These are phyloP conservation scores for Sinopyrophorus schimmeli DNA, from an alignment of 2,888 invertebrate genomes.

Conservation along the genomic window DNA sequence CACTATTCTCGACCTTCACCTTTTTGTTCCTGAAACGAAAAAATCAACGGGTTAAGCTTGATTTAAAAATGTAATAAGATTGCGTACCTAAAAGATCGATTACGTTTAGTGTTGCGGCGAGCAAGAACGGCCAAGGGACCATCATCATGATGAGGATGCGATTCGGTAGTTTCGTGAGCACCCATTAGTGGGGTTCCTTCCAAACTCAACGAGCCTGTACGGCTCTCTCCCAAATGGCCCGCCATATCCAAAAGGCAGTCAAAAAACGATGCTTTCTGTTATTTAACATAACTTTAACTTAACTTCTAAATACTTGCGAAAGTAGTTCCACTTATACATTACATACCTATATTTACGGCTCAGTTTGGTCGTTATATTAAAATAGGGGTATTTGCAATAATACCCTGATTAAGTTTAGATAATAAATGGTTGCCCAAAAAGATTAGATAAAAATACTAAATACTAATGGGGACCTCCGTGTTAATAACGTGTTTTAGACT, in stretches of 20 bases:
- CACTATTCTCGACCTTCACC: constrained; percentile 66
- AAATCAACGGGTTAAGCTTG: background rate
- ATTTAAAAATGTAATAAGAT: background rate
- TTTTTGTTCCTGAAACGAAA: constrained; percentile 86
- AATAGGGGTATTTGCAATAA: constrained; percentile 7
- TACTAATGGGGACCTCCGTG: constrained; percentile 14
- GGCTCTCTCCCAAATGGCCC: constrained; percentile 71
- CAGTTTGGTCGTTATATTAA: constrained; percentile 24
- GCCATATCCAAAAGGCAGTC: constrained; percentile 94
- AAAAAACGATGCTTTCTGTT: constrained; percentile 93
- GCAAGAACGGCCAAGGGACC: constrained; percentile 71
- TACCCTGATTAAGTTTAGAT: constrained; percentile 6
- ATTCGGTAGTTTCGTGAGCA: constrained; percentile 48
- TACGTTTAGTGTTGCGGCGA: constrained; percentile 66
- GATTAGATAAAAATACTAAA: constrained; percentile 12
- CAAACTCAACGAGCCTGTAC: constrained; percentile 72
- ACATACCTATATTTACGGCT: constrained; percentile 27
- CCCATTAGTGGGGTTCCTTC: constrained; percentile 61
- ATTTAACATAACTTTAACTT: constrained; percentile 53
- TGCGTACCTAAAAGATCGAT: constrained; percentile 69
- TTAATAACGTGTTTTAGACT: constrained; percentile 12
- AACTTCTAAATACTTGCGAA: constrained; percentile 26
- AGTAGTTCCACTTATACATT: constrained; percentile 26
- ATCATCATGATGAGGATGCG: constrained; percentile 58
- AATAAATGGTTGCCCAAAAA: constrained; percentile 10